Base-by-base conservation (phyloP, 2,113 vertebrate species). In the Casuarius casuarius region DNA sequence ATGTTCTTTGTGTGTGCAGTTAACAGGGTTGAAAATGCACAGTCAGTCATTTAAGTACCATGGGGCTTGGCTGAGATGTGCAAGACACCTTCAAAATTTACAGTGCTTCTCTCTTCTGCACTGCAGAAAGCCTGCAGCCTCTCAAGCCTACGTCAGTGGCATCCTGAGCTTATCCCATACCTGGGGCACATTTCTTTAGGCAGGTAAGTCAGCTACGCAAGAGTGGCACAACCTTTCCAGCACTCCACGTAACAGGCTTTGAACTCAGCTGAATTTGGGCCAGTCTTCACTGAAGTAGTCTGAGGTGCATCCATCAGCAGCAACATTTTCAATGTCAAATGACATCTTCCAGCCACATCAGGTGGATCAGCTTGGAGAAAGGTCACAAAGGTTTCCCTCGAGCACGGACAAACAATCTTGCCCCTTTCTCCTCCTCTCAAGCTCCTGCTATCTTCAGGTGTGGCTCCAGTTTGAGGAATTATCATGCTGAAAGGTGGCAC, bases 61-160 rank as follows among this genome's bases (percentile, higher is more conserved):
- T 4, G 58, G 67, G 48, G 12, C 17, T 75, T 65, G 71, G 12
- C 42, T 82, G 73, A 87, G 44, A 59, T 21, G 7, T 4, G 2
- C 1, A 31, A 81, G 42, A 18, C 29, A 15, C 26, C 19, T 82
- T 21, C 31, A 38, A 72, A 72, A 48, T 51, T 75, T 63, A 15
- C 44, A 25, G 17, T 12, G 9, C 19, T 19, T 72, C 38, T 92
- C 59, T 14, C 33, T 84, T 73, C 15, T 56, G 29, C 61, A 12
- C 20, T 38, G 61, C 21, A 49, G 81, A 81, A 61, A 12, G 3
- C 8, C 48, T 74, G 29, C 54, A 84, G 59, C n/a, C 35, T 21
- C 70, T 82, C 74, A 35, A 21, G 25, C 59, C 26, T 0, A 1
- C 3, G 12, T 1, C 1, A 22, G 40, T 42, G 61, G 2, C 52